Conservation (phyloP, 2,888 invertebrate genomes). For the Azorinus chamasolen region DNA sequence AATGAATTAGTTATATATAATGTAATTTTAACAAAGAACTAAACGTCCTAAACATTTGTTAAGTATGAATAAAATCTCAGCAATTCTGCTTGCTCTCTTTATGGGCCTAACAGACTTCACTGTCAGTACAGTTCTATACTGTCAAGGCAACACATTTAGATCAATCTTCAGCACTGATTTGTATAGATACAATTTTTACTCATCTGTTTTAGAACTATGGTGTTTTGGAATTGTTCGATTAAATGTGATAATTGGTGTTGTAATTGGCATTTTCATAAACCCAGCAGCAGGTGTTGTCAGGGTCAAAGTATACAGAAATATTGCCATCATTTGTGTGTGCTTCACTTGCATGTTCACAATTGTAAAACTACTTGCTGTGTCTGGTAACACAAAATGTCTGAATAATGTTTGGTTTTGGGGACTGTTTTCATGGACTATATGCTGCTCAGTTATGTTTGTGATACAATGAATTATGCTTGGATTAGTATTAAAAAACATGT, state of each 20-base stretch:
- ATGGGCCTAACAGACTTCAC: conserved; percentile 21
- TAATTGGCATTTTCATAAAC: conserved; percentile 61
- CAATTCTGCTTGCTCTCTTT: conserved; percentile 19
- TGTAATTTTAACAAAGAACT: no score
- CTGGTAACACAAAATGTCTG: conserved; percentile 62
- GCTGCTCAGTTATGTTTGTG: conserved; percentile 58
- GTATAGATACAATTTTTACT: conserved; percentile 49
- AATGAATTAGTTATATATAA: not conserved
- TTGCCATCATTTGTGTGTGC: conserved; percentile 36
- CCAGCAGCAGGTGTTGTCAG: conserved; percentile 50
- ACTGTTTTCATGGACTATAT: conserved; percentile 68
- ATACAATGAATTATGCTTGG: conserved; percentile 63
- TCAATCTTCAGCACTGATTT: conserved; percentile 52
- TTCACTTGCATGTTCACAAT: conserved; percentile 67
- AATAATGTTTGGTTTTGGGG: conserved; percentile 72
- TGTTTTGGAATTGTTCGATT: conserved; percentile 61
- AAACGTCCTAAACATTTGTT: no score
- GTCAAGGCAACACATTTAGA: conserved; percentile 65
- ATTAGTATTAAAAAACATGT: no score
- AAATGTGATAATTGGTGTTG: conserved; percentile 63
- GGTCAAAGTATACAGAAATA: conserved; percentile 38
- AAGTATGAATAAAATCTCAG: conserved; percentile 34
- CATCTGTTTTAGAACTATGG: conserved; percentile 77
- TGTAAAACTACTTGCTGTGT: conserved; percentile 70
- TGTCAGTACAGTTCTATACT: conserved; percentile 62